A percentile compares a stretch with the other conserved stretches of the same genome.
phyloP scores from a whole-genome alignment of 2,797 vertebrate species.

The Phalanger gymnotis region DNA sequence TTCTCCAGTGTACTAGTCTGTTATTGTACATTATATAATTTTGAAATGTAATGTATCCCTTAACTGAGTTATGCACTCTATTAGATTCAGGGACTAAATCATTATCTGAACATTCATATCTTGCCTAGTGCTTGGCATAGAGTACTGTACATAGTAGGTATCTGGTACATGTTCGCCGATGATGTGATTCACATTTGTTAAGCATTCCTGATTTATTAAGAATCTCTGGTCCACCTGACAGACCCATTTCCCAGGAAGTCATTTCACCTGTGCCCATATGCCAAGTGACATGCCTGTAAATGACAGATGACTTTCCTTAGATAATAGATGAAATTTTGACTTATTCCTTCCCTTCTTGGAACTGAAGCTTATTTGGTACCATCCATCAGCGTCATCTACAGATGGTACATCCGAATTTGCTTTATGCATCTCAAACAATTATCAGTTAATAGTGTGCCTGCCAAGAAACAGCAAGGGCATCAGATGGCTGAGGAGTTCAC shows the following conservation, averaged over 20 bases:
- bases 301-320: background rate
- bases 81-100: background rate
- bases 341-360: background rate
- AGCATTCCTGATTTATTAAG: background rate
- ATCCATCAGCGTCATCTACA: background rate
- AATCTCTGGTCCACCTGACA: background rate
- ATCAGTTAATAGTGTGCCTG: background rate
- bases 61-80: background rate
- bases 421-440: background rate
- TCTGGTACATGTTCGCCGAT: background rate
- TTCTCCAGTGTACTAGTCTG: background rate
- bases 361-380: background rate
- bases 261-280: background rate
- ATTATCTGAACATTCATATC: background rate
- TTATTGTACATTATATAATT: background rate
- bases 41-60: background rate
- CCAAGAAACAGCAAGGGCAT: constrained; percentile 2
- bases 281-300: background rate
- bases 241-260: background rate
- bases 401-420: background rate
- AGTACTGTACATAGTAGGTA: background rate
- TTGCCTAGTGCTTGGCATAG: background rate
- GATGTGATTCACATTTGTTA: background rate
- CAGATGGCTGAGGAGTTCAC: background rate
- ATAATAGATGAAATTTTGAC: background rate